Evolutionary conservation across 2,888 invertebrate species (phyloP), one percentile per base, ranked within the genome.

Genomic region (Aphelenchoides bicaudatus): DNA sequence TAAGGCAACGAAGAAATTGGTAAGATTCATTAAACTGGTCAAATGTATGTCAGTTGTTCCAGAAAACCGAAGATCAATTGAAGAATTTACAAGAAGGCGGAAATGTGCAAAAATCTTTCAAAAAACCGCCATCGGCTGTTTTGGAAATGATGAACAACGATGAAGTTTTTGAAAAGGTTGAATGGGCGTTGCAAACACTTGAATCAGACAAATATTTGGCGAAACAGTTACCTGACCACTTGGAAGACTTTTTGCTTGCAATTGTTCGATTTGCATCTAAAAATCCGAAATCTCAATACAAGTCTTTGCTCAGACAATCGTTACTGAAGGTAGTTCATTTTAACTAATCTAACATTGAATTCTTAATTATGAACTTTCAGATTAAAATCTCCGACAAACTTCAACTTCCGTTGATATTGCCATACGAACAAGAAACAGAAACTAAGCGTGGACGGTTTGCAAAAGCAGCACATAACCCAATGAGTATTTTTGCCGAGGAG

Each of bases 131-230:
- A 8, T 27, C 28, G 1, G 23, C 13, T 25, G 37, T 61, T n/a
- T 8, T 58, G 8, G 34, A n/a, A 2, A 47, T 61, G 61, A 5
- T 64, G 30, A 43, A 27, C 23, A 52, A 39, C n/a, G 58, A 59
- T 37, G n/a, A 23, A 23, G n/a, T n/a, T n/a, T n/a, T n/a, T n/a
- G 62, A 64, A 13, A 47, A 62, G 13, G 30, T 49, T 19, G 49
- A 30, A 37, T 68, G 67, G 58, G 62, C 61, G 43, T 30, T 65
- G 21, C 27, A 60, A 49, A 47, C 67, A 2, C 48, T 65, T 21
- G 30, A 52, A 27, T n/a, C 51, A 19, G 39, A 51, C 31, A 31
- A 37, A 13, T 65, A 65, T 27, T 16, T 67, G 16, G 49, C 54
- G 3, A 51, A 43, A 27, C 66, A 66, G 31, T 25, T 30, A 16